Base-by-base conservation (phyloP, 64 coral and sea anemone genomes). In the Cladopsammia gracilis region DNA sequence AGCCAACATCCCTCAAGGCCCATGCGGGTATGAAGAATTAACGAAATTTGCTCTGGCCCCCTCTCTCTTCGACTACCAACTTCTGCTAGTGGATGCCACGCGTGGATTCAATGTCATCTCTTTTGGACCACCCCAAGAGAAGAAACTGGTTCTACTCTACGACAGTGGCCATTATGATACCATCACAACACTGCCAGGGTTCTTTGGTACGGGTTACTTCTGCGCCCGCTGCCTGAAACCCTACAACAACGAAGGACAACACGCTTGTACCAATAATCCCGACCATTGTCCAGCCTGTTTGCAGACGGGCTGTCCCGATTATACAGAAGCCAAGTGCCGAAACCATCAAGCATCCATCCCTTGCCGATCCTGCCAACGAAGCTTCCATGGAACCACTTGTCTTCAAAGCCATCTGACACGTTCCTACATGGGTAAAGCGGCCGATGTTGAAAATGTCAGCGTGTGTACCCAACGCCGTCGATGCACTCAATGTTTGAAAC, bases 11-110 rank as follows among this genome's bases (percentile, higher is more conserved):
- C 74, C 20, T 0, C 11, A 7, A 0, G 75, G 74, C 2, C 74
- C 88, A 0, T 90, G 74, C 49, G 74, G 88, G 0, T 20, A 73
- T 74, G 88, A 78, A 13, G 88, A 77, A 46, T 61, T 89, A 4
- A 10, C 16, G 1, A 6, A n/a, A 16, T 88, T 86, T 14, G 14
- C 68, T 2, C 24, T 42, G 2, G 62, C 82, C 1, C 62, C 68
- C 1, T 50, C 34, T n/a, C 48, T 76, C 47, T 76, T n/a, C 7
- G 62, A 70, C 19, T 86, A 86, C 47, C 52, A 70, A 25, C 14
- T 87, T 5, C 67, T 87, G 12, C 11, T 87, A 0, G 50, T 73
- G 1, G 69, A 73, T 20, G 85, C 69, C 48, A 59, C 26, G 6
- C 85, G 68, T 2, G 22, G 25, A 4, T 87, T 73, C 14, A 16